A percentile compares a stretch with the other conserved stretches of the same genome.
Evolutionary conservation across 2,888 invertebrate genomes (phyloP).

Genomic region (Vesta saturnalis): DNA sequence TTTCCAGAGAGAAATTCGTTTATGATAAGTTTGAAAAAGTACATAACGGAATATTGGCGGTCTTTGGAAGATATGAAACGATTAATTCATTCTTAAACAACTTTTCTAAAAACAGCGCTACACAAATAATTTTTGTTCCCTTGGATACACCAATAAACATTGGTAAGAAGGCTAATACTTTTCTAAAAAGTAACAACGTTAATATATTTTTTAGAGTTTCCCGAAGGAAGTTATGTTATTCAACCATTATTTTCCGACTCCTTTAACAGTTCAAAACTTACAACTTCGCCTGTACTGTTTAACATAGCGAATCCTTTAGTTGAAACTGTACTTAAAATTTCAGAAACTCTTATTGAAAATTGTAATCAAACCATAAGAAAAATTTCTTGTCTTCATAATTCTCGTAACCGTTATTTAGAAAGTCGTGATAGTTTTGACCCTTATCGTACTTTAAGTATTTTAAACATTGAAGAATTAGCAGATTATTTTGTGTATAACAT

Average conservation of each 20-base stretch:
- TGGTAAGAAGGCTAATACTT: slow-evolving; percentile 14
- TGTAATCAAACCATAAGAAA: slow-evolving; percentile 55
- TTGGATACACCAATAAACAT: slow-evolving; percentile 29
- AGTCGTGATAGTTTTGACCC: slow-evolving; percentile 12
- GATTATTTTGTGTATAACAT: slow-evolving; percentile 56
- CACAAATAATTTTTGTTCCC: slow-evolving; percentile 35
- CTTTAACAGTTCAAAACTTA: slow-evolving; percentile 46
- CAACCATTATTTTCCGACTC: slow-evolving; percentile 51
- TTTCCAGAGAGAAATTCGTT: slow-evolving; percentile 2
- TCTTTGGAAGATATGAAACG: slow-evolving; percentile 48
- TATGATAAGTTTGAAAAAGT: slow-evolving; percentile 11
- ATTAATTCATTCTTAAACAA: slow-evolving; percentile 34
- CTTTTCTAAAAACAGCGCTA: slow-evolving; percentile 7
- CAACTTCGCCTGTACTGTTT: slow-evolving; percentile 55
- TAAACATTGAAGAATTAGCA: slow-evolving; percentile 55
- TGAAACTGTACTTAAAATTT: slow-evolving; percentile 47
- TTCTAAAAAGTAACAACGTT: neutral
- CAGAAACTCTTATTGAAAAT: slow-evolving; percentile 46
- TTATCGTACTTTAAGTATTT: slow-evolving; percentile 27
- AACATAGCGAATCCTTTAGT: slow-evolving; percentile 56
- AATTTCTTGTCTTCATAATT: slow-evolving; percentile 51
- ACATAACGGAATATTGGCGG: slow-evolving; percentile 44
- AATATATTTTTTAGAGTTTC: slow-evolving; percentile 50
- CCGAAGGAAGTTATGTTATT: slow-evolving; percentile 54
- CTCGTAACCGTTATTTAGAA: slow-evolving; percentile 25